Base-by-base conservation (phyloP, 2,888 invertebrate genomes). In the Amphimallon solstitiale region DNA sequence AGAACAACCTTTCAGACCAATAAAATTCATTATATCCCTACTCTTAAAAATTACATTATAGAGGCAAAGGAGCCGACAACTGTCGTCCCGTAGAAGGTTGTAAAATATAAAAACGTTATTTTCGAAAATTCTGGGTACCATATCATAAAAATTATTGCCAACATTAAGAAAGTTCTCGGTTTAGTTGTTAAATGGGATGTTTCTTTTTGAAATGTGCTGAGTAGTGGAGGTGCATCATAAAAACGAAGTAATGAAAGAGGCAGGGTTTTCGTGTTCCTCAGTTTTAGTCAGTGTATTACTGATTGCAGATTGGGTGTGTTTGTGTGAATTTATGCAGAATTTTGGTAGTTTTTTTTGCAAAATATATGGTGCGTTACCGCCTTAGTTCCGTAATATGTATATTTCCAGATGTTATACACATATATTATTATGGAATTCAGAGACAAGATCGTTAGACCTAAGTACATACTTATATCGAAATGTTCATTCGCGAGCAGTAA, bases 21-120 rank as follows among this genome's bases (percentile, higher is more conserved):
- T 61, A 48, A 61, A 61, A 61, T 61, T 61, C 61, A 48, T 61
- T 61, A 61, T 21, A 61, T 61, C 46, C 60, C 61, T 61, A 48
- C 48, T 35, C 46, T 48, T n/a, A 17, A 35, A 61, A 21, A 49
- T 49, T 46, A 61, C 37, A 49, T 61, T 61, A 48, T 48, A 37
- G 48, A 46, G 48, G 61, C 46, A 46, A 61, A 61, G 61, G 29
- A 48, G 61, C 61, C 61, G 61, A 61, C 61, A 23, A 61, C 37
- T 37, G 45, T 61, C 17, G 10, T 40, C 40, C 54, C 54, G 40
- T 54, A 10, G 46, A 35, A 61, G 45, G 45, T 48, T 61, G 61
- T 61, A 61, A 61, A 61, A 61, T 48, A 37, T 48, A 48, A 61
- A 61, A 61, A 37, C 48, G 46, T 34, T 61, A 48, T 46, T 61